Evolutionary conservation across 2,797 vertebrate genomes (phyloP), one percentile per base, ranked within the genome.

Genomic region (Zalophus californianus): DNA sequence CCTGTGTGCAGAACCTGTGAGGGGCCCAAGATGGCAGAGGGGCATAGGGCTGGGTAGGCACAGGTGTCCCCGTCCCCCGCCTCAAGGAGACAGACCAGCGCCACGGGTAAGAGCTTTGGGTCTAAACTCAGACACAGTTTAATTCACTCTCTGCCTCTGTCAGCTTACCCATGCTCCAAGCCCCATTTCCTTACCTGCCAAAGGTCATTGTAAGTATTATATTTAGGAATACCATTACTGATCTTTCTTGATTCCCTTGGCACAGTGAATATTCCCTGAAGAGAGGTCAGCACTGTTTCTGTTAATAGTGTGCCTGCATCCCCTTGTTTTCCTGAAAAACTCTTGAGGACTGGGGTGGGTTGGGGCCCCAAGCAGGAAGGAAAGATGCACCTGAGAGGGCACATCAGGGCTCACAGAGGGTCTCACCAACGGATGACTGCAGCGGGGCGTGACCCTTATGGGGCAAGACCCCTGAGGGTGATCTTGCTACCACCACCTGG

Each of bases 391-490:
- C 20, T 3, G 48, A 32, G 32, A 27, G 56, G 32, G 58, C 27
- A 25, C 0, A 0, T 4, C 0, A 0, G n/a, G 1, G 11, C 38
- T 23, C 35, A 14, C 5, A 2, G 25, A 14, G 0, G 2, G 7
- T 16, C 23, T 77, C 3, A 3, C 0, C 5, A 4, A 16, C 4
- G 41, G 41, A 6, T 1, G 2, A 16, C 32, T 8, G 21, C 56
- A 27, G 25, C 0, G 18, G 16, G 1, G 5, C 12, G n/a, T 20
- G 48, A 25, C 56, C 13, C 6, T 5, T 13, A 18, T 11, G 4
- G 8, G 2, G 15, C 23, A 14, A 25, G 50, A 15, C 29, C 1
- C 21, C 13, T 0, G 2, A 8, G 54, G 15, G 52, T 32, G 44
- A 58, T 41, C 38, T 18, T 60, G 35, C 11, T 35, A 35, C 44